These are phyloP conservation scores for Lasiurus cinereus DNA, from an alignment of 2,113 vertebrate species.

Conservation along the genomic window DNA sequence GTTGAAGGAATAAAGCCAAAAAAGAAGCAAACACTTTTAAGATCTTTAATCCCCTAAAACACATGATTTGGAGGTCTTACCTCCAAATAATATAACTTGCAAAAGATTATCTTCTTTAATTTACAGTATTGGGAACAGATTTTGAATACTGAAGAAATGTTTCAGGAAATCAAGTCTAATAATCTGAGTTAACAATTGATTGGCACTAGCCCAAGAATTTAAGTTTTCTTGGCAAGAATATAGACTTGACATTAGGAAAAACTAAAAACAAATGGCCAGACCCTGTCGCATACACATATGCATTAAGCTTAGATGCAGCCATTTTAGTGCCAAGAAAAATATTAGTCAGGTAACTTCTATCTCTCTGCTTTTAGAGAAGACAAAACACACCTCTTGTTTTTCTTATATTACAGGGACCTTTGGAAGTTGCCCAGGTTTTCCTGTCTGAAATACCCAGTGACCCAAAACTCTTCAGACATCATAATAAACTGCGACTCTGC, in stretches of 20 bases:
- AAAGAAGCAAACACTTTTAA: slow-evolving; percentile 17
- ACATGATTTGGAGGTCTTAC: not conserved
- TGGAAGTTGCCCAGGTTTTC: slow-evolving; percentile 99
- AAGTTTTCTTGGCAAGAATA: not conserved
- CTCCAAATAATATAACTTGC: not conserved
- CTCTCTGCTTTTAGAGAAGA: not conserved
- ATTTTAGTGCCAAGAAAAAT: not conserved
- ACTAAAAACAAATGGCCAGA: not conserved
- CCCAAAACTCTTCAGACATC: slow-evolving; percentile 98
- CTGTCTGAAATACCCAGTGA: slow-evolving; percentile 98
- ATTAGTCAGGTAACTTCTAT: not conserved
- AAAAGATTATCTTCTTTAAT: slow-evolving; percentile 29
- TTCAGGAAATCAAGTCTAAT: slow-evolving; percentile 27
- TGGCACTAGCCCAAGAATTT: not conserved
- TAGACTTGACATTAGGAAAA: not conserved
- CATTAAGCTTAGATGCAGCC: not conserved
- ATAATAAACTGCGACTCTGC: slow-evolving; percentile 98
- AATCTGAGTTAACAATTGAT: not conserved
- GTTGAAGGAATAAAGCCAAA: slow-evolving; percentile 40
- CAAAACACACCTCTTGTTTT: not conserved
- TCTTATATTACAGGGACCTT: slow-evolving; percentile 91
- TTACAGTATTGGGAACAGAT: not conserved
- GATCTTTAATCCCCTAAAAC: not conserved
- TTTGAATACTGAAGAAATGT: slow-evolving; percentile 12
- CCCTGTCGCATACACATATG: not conserved